These are phyloP conservation scores for Amazona vittata DNA, from an alignment of 2,113 vertebrate species.

Conservation along the genomic window DNA sequence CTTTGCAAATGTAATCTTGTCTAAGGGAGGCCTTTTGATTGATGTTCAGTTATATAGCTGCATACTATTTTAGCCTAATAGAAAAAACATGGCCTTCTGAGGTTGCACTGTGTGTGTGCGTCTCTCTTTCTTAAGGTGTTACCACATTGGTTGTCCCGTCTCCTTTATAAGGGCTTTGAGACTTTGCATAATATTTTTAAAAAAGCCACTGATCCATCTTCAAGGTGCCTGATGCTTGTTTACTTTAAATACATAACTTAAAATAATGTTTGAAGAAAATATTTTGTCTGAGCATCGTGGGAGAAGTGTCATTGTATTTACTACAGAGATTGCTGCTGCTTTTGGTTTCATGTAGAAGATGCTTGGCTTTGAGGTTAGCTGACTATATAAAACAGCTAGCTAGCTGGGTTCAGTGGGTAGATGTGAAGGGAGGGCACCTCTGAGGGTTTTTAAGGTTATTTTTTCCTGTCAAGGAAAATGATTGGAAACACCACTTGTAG, in stretches of 20 bases:
- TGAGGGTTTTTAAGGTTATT: neutral
- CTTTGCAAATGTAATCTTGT: neutral
- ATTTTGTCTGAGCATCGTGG: neutral
- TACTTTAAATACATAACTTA: neutral
- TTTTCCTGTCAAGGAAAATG: neutral
- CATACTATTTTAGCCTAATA: neutral
- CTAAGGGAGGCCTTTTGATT: neutral
- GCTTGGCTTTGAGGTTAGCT: neutral
- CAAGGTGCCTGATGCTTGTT: neutral
- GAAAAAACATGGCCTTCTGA: neutral
- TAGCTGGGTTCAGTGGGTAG: neutral
- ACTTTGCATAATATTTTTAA: neutral
- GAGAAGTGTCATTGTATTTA: neutral
- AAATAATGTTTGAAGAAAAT: neutral
- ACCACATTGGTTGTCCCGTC: fast-evolving
- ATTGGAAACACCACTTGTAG: neutral
- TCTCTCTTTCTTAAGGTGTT: neutral
- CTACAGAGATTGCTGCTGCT: neutral
- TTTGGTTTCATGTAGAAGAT: neutral
- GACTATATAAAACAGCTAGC: neutral
- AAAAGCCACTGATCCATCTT: neutral
- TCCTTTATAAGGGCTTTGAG: neutral
- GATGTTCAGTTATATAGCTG: neutral
- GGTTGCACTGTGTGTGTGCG: fast-evolving
- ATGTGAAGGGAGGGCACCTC: neutral